A percentile compares a stretch with the other conserved stretches of the same genome.
Conservation (phyloP, 2,888 invertebrate species). For the Alviniconcha strummeri region DNA sequence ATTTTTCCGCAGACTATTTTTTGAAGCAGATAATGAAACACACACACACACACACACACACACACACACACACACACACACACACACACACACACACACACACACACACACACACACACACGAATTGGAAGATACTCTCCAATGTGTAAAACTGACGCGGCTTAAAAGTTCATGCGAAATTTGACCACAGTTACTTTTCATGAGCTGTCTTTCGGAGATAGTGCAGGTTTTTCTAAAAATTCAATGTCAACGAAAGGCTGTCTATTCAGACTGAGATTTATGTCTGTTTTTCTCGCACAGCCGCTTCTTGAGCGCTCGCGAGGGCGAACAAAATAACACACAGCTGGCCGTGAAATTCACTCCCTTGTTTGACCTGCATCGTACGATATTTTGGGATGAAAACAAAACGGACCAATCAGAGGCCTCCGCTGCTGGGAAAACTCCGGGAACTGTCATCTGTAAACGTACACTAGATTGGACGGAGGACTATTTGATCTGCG, state of each 20-base stretch:
- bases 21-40: not conserved
- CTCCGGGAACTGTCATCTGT: not conserved
- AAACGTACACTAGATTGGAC: constrained; percentile 22
- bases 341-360: constrained; percentile 31
- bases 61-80: constrained; percentile 16
- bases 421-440: constrained; percentile 1
- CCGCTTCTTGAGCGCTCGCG: constrained; percentile 9
- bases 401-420: constrained; percentile 26
- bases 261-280: not conserved
- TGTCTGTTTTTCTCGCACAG: not conserved
- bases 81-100: constrained; percentile 19
- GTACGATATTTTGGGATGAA: constrained; percentile 5
- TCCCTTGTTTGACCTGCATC: constrained; percentile 34
- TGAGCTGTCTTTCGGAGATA: too few species aligned
- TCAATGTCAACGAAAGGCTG: not conserved
- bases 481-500: constrained; percentile 23
- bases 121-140: not conserved
- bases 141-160: not conserved
- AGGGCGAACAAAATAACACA: constrained; percentile 1
- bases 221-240: not conserved
- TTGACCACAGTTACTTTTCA: not conserved
- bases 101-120: constrained; percentile 16
- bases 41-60: constrained; percentile 13
- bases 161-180: not conserved
- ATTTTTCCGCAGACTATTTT: not conserved